phyloP scores from a whole-genome alignment of 2,797 vertebrate genomes.

The Muscicapa striata region DNA sequence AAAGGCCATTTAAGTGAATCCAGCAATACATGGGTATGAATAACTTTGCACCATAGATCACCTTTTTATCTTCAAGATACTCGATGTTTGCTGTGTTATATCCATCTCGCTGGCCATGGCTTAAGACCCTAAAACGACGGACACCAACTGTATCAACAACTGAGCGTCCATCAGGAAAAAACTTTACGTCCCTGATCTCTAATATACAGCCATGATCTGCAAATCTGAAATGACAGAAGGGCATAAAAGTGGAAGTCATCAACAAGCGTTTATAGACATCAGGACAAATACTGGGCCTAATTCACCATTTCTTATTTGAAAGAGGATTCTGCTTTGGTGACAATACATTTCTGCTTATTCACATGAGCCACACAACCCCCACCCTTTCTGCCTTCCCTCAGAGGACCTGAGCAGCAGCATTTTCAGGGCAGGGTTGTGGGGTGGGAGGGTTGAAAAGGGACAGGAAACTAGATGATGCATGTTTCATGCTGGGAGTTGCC shows the following conservation, averaged over 20 bases:
- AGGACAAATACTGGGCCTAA: conserved; percentile 64
- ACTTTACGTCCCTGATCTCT: conserved; percentile 90
- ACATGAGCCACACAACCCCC: conserved; percentile 46
- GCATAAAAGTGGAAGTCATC: conserved; percentile 69
- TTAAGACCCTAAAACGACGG: conserved; percentile 88
- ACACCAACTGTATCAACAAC: conserved; percentile 90
- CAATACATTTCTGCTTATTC: conserved; percentile 35
- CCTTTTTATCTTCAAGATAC: conserved; percentile 93
- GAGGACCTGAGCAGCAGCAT: neutral
- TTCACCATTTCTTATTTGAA: conserved; percentile 39
- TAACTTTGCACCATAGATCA: conserved; percentile 73
- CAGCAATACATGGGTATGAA: conserved; percentile 67
- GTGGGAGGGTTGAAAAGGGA: neutral
- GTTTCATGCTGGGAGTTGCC: neutral
- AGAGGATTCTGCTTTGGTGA: conserved; percentile 33
- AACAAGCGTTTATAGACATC: conserved; percentile 59
- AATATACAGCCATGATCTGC: conserved; percentile 93
- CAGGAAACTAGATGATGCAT: neutral
- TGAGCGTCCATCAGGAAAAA: conserved; percentile 91
- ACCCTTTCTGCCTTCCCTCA: conserved; percentile 50
- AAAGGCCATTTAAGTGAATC: conserved; percentile 59
- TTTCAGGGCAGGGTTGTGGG: neutral
- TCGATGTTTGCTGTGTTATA: conserved; percentile 94
- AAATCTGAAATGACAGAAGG: conserved; percentile 77
- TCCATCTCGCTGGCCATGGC: conserved; percentile 89